phyloP scores from a whole-genome alignment of 2,113 vertebrate genomes.

The zebrafish (Danio rerio) region GRCz12tu NC_133176.1:58155501-58156000 shows the following conservation, averaged over 20 bases:
- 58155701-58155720: neutral
- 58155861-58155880: conserved; percentile 58
- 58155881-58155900: conserved; percentile 58
- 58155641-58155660: neutral
- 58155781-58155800: neutral
- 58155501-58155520: neutral
- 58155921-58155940: conserved; percentile 55
- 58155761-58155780: neutral
- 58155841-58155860: conserved; percentile 51
- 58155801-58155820: conserved; percentile 6
- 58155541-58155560: neutral
- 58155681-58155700: neutral
- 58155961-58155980: conserved; percentile 4
- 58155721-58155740: neutral
- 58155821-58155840: conserved; percentile 49
- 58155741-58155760: neutral
- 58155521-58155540: conserved; percentile 6
- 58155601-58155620: neutral
- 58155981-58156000: neutral
- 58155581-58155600: neutral
- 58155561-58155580: neutral
- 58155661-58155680: neutral
- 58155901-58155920: conserved; percentile 35
- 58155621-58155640: neutral
- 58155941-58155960: conserved; percentile 38